Percentiles rank a stretch among this genome's conserved stretches.
Evolutionary conservation across 2,888 invertebrate species (phyloP).

Genomic region (Peribatodes rhomboidaria): DNA sequence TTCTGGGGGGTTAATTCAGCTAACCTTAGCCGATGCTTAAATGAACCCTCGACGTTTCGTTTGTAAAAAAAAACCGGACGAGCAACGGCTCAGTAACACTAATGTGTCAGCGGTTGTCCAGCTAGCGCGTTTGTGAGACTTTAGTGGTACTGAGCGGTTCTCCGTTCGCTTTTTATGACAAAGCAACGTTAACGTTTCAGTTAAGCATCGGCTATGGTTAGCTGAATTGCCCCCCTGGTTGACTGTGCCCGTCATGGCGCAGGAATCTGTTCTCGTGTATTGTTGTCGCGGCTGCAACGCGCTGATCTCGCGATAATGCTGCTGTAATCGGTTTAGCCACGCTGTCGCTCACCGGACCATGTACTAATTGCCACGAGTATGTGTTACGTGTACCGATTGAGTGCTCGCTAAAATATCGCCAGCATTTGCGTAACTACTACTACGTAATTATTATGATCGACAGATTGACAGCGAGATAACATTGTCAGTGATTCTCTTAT

Average conservation of each 20-base stretch:
- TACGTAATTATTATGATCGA: constrained; percentile 66
- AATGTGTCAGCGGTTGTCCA: no score
- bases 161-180: no score
- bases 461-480: constrained; percentile 74
- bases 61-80: no score
- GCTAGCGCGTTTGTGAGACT: no score
- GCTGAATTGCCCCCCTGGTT: no score
- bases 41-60: no score
- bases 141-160: no score
- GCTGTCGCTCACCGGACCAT: constrained; percentile 79
- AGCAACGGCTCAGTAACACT: no score
- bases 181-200: no score
- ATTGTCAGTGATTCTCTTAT: constrained; percentile 61
- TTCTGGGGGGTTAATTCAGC: no score
- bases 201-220: no score
- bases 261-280: constrained; percentile 74
- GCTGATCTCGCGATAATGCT: constrained; percentile 74
- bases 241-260: constrained; percentile 68
- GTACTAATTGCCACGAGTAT: constrained; percentile 79
- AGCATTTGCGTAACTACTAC: constrained; percentile 68
- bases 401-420: constrained; percentile 73
- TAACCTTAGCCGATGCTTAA: no score
- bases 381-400: constrained; percentile 72
- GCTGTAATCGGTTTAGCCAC: constrained; percentile 80
- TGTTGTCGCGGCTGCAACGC: constrained; percentile 62